Conservation (phyloP, 2,888 invertebrate species). For the Eledone cirrhosa region DNA sequence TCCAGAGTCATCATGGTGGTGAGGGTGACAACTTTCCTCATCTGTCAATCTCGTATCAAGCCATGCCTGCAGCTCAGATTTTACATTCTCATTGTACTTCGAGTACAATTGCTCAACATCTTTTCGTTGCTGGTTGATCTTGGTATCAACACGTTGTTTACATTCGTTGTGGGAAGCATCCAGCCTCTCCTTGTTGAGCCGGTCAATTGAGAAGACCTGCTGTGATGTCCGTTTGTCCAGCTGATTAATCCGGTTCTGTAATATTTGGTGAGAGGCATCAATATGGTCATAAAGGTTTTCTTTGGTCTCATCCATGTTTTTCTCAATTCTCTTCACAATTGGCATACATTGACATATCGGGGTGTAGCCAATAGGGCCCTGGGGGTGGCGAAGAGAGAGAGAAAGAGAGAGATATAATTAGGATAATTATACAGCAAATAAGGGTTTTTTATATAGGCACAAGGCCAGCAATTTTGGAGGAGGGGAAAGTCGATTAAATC, state of each 20-base stretch:
- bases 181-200: slow-evolving; percentile 72
- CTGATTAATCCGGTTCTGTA: slow-evolving; percentile 84
- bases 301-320: slow-evolving; percentile 79
- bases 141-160: slow-evolving; percentile 74
- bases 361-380: slow-evolving; percentile 83
- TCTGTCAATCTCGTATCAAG: slow-evolving; percentile 55
- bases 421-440: too few relatives aligned
- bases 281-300: slow-evolving; percentile 81
- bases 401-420: too few relatives aligned
- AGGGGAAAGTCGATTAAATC: too few relatives aligned
- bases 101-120: slow-evolving; percentile 67
- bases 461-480: too few relatives aligned
- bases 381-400: slow-evolving; percentile 23
- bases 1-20: slow-evolving; percentile 60
- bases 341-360: slow-evolving; percentile 89
- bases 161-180: slow-evolving; percentile 75
- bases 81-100: slow-evolving; percentile 45
- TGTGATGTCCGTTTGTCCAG: slow-evolving; percentile 72
- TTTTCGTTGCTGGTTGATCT: slow-evolving; percentile 71
- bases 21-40: slow-evolving; percentile 32
- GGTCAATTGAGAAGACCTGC: slow-evolving; percentile 55
- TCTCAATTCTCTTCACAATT: slow-evolving; percentile 87
- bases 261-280: slow-evolving; percentile 80
- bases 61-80: slow-evolving; percentile 59
- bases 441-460: too few relatives aligned